These are phyloP conservation scores for Cyanoliseus patagonus DNA, from an alignment of 2,113 vertebrate genomes.

Conservation along the genomic window DNA sequence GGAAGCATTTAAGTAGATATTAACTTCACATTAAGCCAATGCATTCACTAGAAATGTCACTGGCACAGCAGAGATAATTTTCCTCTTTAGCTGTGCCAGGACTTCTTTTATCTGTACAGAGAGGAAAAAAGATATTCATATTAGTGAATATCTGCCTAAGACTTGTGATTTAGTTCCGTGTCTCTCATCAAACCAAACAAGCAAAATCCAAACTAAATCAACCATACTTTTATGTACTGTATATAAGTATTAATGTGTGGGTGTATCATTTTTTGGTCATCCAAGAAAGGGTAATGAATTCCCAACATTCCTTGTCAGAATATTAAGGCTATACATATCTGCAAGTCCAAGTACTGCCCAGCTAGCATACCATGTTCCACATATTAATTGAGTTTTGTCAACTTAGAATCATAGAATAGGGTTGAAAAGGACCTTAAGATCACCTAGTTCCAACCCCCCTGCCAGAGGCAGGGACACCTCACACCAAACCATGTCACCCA, in stretches of 20 bases:
- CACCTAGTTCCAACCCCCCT: too few relatives aligned
- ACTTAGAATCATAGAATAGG: background rate
- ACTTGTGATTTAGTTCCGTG: background rate
- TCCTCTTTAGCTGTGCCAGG: background rate
- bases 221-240: background rate
- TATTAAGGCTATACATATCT: background rate
- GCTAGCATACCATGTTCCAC: background rate
- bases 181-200: background rate
- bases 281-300: background rate
- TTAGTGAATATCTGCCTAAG: background rate
- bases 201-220: background rate
- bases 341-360: background rate
- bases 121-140: background rate
- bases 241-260: fast-evolving
- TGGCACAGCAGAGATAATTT: background rate
- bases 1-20: background rate
- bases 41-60: background rate
- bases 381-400: background rate
- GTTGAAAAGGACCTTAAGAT: too few relatives aligned
- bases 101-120: background rate
- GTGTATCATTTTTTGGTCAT: background rate
- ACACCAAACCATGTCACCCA: too few relatives aligned
- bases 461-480: too few relatives aligned
- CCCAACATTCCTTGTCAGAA: background rate
- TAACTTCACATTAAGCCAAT: background rate